A percentile compares a stretch with the other conserved stretches of the same genome.
These are phyloP conservation scores for Cebus imitator DNA, from an alignment of 2,113 vertebrate species.

Conservation along the genomic window DNA sequence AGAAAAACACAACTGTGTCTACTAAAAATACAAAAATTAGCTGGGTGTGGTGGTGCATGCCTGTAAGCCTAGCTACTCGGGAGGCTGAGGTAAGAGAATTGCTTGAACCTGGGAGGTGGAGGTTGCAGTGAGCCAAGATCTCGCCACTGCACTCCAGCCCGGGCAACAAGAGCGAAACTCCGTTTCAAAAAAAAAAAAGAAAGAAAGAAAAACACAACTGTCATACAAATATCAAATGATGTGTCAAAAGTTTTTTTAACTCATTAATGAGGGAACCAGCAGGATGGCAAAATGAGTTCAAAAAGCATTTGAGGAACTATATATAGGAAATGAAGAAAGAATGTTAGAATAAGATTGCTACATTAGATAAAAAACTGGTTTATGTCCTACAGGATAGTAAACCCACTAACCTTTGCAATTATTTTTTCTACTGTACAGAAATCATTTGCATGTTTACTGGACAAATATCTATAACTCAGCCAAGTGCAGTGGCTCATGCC, in stretches of 20 bases:
- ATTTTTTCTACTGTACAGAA: background rate
- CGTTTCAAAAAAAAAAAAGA: no score
- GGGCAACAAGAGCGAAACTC: no score
- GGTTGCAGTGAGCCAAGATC: no score
- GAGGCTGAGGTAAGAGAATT: no score
- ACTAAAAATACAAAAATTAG: no score
- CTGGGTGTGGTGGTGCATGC: no score
- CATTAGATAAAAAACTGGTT: background rate
- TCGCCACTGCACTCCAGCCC: no score
- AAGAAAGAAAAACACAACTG: background rate
- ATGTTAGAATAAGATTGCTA: background rate
- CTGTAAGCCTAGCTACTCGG: no score
- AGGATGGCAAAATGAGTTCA: background rate
- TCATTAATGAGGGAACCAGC: background rate
- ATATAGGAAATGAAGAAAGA: background rate
- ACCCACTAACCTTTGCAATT: background rate
- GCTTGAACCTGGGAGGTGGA: no score
- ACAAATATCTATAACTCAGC: background rate
- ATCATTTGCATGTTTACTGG: constrained; percentile 6
- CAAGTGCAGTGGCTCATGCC: background rate
- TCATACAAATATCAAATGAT: background rate
- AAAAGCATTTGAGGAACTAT: background rate
- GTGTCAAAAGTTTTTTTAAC: background rate
- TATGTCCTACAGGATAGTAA: background rate
- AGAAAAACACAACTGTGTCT: no score